A percentile compares a stretch with the other conserved stretches of the same genome.
These are phyloP conservation scores for Heliangelus exortis DNA, from an alignment of 2,797 vertebrate species.

Conservation along the genomic window DNA sequence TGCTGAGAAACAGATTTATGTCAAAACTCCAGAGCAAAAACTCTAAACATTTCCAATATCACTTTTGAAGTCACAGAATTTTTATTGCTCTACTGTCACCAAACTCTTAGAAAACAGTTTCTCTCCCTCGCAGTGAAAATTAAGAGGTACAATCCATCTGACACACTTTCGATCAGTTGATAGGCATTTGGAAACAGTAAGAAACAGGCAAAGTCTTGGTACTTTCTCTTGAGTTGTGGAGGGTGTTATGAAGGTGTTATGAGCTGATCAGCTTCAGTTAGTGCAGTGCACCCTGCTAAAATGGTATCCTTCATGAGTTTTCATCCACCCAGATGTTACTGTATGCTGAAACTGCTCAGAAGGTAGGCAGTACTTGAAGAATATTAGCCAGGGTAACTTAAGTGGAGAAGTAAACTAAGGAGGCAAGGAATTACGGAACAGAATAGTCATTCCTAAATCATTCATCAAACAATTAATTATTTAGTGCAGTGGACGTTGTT, in stretches of 20 bases:
- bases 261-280: background rate
- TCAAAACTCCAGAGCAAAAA: background rate
- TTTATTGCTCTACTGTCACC: background rate
- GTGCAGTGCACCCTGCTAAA: background rate
- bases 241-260: background rate
- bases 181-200: background rate
- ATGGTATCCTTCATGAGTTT: background rate
- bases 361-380: background rate
- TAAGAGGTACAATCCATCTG: background rate
- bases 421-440: background rate
- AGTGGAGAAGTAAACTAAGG: background rate
- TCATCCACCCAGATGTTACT: background rate
- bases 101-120: background rate
- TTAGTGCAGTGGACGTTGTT: background rate
- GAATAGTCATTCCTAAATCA: background rate
- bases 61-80: background rate
- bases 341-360: background rate
- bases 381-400: background rate
- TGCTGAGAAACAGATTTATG: background rate
- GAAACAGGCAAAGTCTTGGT: background rate
- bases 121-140: background rate
- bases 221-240: background rate
- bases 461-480: background rate
- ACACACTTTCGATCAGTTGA: background rate
- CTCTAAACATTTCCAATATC: background rate